Base-by-base conservation (phyloP, 2,888 invertebrate species). In the Meloe dianella region DNA sequence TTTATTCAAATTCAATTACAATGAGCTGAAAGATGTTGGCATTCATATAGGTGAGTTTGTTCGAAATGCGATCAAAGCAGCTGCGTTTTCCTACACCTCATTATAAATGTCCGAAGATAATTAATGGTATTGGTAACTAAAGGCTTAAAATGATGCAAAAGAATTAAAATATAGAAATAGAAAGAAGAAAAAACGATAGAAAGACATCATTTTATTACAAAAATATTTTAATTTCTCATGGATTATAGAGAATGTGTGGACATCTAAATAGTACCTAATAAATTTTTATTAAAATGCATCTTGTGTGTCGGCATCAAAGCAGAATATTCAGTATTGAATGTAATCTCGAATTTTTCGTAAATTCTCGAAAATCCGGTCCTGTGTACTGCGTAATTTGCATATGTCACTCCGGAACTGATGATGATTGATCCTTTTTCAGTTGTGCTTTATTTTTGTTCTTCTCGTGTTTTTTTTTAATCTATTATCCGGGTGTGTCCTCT, bases 11-110 rank as follows among this genome's bases (percentile, higher is more conserved):
- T 62, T 62, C 51, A 62, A 62, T 62, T 62, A 56, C 12, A 35
- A 8, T 14, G 2, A 62, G 2, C 14, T 35, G 29, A 30, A 58
- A 30, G 30, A 30, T 57, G 57, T 29, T 54, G n/a, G n/a, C n/a
- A n/a, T n/a, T n/a, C 62, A 20, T 29, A 54, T 35, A 17, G 51
- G 9, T 17, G 10, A 57, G 17, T n/a, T 24, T 32, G 41, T n/a
- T 62, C 20, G 62, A n/a, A 61, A 61, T 27, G 54, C 30, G 61
- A 41, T 61, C 54, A 61, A 61, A 61, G 51, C 61, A 61, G 61
- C 61, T 61, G 61, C 61, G 51, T 61, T 61, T 51, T 12, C 27
- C 6, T 47, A 1, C 22, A 47, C 14, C 14, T 41, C 51, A 41
- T 61, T 61, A 51, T 47, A 30, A 24, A 47, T 17, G 61, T 61